These are phyloP conservation scores for Pollenia amentaria DNA, from an alignment of 2,888 invertebrate genomes.

Conservation along the genomic window DNA sequence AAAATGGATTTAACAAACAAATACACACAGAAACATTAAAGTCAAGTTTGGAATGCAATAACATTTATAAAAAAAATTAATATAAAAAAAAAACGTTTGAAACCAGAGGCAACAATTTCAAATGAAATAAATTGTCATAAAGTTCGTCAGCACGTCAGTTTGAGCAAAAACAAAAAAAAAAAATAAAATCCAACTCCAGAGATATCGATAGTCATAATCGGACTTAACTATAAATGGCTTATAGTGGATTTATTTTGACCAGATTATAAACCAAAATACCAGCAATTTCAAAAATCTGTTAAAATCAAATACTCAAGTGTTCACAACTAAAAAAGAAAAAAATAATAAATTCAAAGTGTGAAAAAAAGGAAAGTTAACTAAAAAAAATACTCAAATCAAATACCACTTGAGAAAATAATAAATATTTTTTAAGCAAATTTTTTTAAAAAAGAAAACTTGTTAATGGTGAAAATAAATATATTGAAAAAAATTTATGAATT, in stretches of 20 bases:
- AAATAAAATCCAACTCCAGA: background rate
- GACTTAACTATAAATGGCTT: too few species aligned
- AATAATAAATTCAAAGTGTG: conserved; percentile 36
- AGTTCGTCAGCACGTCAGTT: background rate
- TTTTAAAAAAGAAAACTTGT: conserved; percentile 23
- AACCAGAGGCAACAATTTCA: background rate
- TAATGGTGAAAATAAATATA: background rate
- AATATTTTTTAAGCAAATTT: background rate
- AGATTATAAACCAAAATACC: background rate
- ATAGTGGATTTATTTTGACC: conserved; percentile 6
- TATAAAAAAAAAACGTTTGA: background rate
- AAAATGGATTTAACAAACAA: conserved; percentile 48
- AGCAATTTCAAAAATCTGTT: background rate
- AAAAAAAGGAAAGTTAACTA: conserved; percentile 48
- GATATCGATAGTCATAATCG: background rate
- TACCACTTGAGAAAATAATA: background rate
- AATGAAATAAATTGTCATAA: background rate
- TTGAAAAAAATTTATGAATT: background rate
- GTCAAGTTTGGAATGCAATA: background rate
- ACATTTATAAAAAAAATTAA: background rate
- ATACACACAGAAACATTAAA: conserved; percentile 25
- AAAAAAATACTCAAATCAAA: background rate
- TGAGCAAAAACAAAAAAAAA: background rate
- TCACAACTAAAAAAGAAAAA: too few species aligned
- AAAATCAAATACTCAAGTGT: conserved; percentile 7